Conservation (phyloP, 2,113 vertebrate genomes). For the Procavia capensis region DNA sequence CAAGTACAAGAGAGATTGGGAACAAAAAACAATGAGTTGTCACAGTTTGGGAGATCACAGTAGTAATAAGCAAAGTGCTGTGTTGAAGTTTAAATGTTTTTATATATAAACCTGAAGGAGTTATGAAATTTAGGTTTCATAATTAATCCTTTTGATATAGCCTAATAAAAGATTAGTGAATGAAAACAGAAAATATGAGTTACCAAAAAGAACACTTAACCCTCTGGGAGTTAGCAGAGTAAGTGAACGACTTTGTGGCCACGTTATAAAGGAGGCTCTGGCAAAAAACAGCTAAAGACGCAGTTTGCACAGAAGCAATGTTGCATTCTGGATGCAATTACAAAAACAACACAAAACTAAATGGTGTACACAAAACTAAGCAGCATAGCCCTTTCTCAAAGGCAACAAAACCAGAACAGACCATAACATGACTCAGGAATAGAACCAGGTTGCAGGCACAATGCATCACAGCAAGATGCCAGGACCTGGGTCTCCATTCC, state of each 20-base stretch:
- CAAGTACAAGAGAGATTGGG: background rate
- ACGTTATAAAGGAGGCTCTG: background rate
- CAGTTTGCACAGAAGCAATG: background rate
- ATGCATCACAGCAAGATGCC: rapidly evolving
- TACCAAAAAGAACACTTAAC: background rate
- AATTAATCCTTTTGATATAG: background rate
- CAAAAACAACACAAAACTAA: background rate
- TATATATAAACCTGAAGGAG: background rate
- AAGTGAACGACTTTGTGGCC: rapidly evolving
- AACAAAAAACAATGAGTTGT: background rate
- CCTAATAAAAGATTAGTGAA: background rate
- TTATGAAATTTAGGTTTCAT: background rate
- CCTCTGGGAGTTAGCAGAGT: background rate
- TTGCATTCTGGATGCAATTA: background rate
- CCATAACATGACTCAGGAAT: background rate
- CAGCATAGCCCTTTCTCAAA: background rate
- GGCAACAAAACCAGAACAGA: background rate
- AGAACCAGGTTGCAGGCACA: background rate
- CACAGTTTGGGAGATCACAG: background rate
- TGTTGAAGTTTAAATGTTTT: background rate
- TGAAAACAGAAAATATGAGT: background rate
- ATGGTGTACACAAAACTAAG: too few species aligned
- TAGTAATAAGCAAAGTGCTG: background rate
- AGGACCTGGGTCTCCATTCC: rapidly evolving
- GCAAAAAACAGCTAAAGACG: background rate